phyloP scores from a whole-genome alignment of 2,888 invertebrate species.

The Himalopsyche anomala region DNA sequence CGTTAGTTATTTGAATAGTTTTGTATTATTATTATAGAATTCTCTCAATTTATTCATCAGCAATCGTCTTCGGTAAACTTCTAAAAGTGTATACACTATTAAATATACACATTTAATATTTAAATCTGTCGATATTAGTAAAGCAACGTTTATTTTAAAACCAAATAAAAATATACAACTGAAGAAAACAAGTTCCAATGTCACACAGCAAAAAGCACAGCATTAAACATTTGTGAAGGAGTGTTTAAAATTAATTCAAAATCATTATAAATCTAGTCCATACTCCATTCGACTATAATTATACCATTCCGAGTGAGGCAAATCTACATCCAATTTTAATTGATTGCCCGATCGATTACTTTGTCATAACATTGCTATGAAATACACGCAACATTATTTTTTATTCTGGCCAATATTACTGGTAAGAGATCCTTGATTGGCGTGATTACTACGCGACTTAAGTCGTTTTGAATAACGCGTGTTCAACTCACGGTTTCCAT shows the following conservation, averaged over 20 bases:
- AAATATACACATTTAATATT: too few relatives aligned
- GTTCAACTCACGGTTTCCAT: conserved; percentile 50
- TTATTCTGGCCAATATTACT: neutral
- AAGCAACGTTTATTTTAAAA: too few relatives aligned
- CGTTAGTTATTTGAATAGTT: too few relatives aligned
- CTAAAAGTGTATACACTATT: too few relatives aligned
- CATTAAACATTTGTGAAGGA: neutral
- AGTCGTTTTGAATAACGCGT: neutral
- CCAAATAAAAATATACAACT: too few relatives aligned
- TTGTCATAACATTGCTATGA: neutral
- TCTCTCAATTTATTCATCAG: too few relatives aligned
- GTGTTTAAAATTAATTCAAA: conserved; percentile 23
- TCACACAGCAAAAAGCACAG: conserved; percentile 2
- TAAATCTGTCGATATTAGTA: too few relatives aligned
- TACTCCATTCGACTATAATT: conserved; percentile 47
- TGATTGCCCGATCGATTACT: conserved; percentile 24
- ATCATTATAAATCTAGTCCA: conserved; percentile 47
- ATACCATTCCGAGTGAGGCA: conserved; percentile 46
- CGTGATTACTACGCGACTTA: neutral
- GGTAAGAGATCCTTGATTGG: neutral
- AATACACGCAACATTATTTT: conserved; percentile 31
- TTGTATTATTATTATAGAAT: too few relatives aligned
- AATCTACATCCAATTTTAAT: conserved; percentile 57
- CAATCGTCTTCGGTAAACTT: too few relatives aligned
- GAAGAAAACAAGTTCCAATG: conserved; percentile 1